phyloP scores from a whole-genome alignment of 2,797 vertebrate genomes.

The Spinus pinus region DNA sequence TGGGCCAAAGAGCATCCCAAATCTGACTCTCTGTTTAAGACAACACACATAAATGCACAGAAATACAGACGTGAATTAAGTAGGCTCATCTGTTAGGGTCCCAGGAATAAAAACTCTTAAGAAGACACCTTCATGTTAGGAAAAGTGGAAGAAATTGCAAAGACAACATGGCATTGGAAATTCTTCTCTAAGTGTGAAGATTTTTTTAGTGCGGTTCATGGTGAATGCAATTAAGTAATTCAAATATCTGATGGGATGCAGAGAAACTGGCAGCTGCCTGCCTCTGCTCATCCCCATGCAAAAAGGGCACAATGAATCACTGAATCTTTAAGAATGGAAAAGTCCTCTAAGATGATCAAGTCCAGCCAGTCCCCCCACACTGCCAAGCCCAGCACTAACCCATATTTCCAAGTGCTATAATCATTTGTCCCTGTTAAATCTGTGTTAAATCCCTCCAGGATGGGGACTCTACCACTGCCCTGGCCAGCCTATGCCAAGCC shows the following conservation, averaged over 20 bases:
- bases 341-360: not conserved
- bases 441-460: not conserved
- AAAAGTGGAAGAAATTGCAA: not conserved
- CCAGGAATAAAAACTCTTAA: not conserved
- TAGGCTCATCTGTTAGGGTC: not conserved
- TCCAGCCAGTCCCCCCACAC: not conserved
- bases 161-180: not conserved
- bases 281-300: not conserved
- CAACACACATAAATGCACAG: not conserved
- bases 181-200: not conserved
- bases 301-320: not conserved
- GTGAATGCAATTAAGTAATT: not conserved
- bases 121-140: not conserved
- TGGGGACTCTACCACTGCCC: not conserved
- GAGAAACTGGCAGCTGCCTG: not conserved
- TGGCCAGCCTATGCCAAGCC: not conserved
- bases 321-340: not conserved
- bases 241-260: not conserved
- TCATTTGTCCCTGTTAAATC: not conserved
- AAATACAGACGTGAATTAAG: rapidly evolving
- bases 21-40: not conserved
- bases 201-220: not conserved
- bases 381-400: not conserved
- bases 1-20: not conserved
- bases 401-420: no score